Evolutionary conservation across 2,888 invertebrate species (phyloP).

Genomic region (Rhimphoctona megacephalus): DNA sequence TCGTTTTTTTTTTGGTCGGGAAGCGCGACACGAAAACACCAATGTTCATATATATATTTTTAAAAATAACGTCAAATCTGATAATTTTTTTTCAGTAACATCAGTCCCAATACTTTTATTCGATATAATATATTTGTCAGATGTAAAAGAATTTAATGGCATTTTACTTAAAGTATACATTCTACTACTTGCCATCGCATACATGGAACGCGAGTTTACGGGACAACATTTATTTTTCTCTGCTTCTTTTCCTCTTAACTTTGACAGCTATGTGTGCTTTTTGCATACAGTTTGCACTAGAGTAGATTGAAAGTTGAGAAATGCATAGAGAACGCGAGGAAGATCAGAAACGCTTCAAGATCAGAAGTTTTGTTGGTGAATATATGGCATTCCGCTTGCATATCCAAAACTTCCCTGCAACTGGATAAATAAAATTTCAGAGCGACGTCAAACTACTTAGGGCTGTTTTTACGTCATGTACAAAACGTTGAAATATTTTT

Average conservation of each 20-base stretch:
- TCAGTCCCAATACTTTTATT: background rate
- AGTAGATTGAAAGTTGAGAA: slow-evolving; percentile 14
- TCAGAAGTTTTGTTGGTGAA: background rate
- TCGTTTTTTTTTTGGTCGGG: background rate
- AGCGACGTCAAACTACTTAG: background rate
- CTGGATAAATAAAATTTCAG: background rate
- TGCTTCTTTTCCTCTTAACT: background rate
- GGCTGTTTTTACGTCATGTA: background rate
- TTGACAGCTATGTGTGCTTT: background rate
- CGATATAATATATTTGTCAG: background rate
- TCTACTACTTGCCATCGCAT: background rate
- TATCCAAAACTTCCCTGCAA: background rate
- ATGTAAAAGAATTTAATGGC: background rate
- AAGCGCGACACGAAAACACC: background rate
- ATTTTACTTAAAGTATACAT: background rate
- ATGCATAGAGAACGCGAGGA: background rate
- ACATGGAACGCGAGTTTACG: slow-evolving; percentile 1
- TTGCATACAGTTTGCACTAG: slow-evolving; percentile 2
- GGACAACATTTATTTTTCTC: background rate
- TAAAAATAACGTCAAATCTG: background rate
- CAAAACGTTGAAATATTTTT: background rate
- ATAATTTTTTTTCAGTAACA: background rate
- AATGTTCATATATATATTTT: background rate
- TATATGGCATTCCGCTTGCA: background rate
- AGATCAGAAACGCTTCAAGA: background rate